phyloP scores from a whole-genome alignment of 2,888 invertebrate genomes.

The Ormyrus nitidulus region DNA sequence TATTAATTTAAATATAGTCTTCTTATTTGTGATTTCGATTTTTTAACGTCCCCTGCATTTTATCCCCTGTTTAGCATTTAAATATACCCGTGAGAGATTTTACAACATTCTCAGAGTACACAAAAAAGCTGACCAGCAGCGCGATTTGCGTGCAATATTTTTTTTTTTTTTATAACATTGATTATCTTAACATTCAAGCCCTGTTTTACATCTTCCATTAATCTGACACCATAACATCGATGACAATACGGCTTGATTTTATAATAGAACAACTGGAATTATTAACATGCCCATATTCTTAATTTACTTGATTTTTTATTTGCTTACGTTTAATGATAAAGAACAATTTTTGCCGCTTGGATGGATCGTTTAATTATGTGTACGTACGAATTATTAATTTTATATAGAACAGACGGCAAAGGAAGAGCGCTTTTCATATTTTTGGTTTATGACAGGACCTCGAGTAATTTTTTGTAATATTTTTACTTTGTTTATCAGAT shows the following conservation, averaged over 20 bases:
- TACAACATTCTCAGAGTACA: conserved; percentile 13
- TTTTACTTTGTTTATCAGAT: not conserved
- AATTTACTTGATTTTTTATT: conserved; percentile 15
- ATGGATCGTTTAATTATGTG: conserved; percentile 44
- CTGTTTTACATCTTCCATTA: not conserved
- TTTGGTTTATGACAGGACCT: conserved; percentile 49
- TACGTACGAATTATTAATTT: conserved; percentile 45
- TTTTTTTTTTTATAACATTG: conserved; percentile 33
- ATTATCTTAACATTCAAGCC: conserved; percentile 43
- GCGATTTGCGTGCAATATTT: conserved; percentile 22
- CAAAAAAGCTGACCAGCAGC: conserved; percentile 46
- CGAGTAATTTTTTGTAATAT: conserved; percentile 7
- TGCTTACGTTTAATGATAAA: conserved; percentile 30
- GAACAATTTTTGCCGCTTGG: conserved; percentile 37
- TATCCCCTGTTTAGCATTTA: conserved; percentile 42
- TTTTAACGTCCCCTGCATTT: conserved; percentile 26
- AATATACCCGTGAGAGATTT: conserved; percentile 13
- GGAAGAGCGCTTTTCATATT: conserved; percentile 37
- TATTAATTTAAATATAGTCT: not conserved
- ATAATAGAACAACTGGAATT: conserved; percentile 58
- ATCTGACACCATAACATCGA: conserved; percentile 54
- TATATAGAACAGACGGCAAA: conserved; percentile 34
- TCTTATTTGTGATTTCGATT: conserved; percentile 16
- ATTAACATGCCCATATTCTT: conserved; percentile 57
- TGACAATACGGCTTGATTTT: conserved; percentile 54